Evolutionary conservation across 2,888 invertebrate genomes (phyloP).

Genomic region (Cephus sareptanus): DNA sequence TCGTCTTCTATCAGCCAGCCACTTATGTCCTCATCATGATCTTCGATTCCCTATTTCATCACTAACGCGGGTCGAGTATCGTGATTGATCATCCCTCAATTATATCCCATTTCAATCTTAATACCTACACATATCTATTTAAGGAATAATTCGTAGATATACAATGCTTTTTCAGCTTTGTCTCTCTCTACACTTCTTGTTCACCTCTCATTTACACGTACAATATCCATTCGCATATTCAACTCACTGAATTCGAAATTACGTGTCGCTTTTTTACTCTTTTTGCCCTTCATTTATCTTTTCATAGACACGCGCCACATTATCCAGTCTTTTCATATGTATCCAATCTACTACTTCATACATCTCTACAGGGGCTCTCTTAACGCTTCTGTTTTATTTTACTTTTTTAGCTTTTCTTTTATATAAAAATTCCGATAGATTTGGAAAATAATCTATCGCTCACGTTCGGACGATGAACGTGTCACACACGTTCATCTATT

Average conservation of each 20-base stretch:
- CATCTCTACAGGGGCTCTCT: background rate
- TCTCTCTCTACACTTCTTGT: background rate
- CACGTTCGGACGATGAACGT: slow-evolving; percentile 27
- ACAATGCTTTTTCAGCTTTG: background rate
- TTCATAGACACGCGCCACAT: too few species aligned
- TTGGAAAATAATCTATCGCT: slow-evolving; percentile 45
- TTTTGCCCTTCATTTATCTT: too few species aligned
- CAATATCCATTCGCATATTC: background rate
- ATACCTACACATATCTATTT: background rate
- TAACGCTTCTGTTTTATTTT: background rate
- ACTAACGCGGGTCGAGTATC: background rate
- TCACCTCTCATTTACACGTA: background rate
- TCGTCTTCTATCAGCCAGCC: slow-evolving; percentile 10
- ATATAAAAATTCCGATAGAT: slow-evolving; percentile 38
- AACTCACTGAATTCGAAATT: background rate
- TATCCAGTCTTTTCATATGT: background rate
- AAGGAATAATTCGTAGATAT: background rate
- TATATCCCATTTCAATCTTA: background rate
- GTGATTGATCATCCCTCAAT: background rate
- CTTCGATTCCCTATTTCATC: slow-evolving; percentile 8
- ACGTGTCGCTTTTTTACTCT: background rate
- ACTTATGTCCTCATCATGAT: slow-evolving; percentile 18
- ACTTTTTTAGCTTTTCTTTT: slow-evolving; percentile 19
- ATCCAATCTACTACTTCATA: background rate
- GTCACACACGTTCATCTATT: slow-evolving; percentile 24